phyloP scores from a whole-genome alignment of 2,113 vertebrate genomes.

The Pipa parva region DNA sequence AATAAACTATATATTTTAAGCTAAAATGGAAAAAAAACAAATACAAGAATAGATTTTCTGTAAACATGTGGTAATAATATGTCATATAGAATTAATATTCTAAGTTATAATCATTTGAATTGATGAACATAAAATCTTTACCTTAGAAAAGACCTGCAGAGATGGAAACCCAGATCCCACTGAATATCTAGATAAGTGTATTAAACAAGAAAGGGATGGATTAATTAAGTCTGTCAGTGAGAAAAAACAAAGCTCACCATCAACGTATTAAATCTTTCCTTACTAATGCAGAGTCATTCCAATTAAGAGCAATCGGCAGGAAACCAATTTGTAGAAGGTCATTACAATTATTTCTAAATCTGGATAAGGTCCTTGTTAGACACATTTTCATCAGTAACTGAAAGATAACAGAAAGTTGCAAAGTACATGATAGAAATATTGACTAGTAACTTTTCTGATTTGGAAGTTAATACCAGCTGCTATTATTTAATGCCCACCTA shows the following conservation, averaged over 20 bases:
- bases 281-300: slow-evolving; percentile 39
- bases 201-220: slow-evolving; percentile 49
- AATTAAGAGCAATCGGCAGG: slow-evolving; percentile 34
- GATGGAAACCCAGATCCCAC: slow-evolving; percentile 42
- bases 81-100: too few species aligned
- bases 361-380: slow-evolving; percentile 33
- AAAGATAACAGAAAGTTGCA: background rate
- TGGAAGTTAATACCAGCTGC: background rate
- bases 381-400: background rate
- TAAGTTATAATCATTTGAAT: background rate
- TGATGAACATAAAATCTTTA: slow-evolving; percentile 27
- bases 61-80: too few species aligned
- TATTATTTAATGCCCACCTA: background rate
- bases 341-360: slow-evolving; percentile 31
- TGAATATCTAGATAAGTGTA: slow-evolving; percentile 45
- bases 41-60: too few species aligned
- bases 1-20: too few species aligned
- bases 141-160: slow-evolving; percentile 37
- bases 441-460: background rate
- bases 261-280: slow-evolving; percentile 40
- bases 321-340: slow-evolving; percentile 33
- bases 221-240: slow-evolving; percentile 47
- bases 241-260: slow-evolving; percentile 23
- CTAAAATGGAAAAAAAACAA: too few species aligned
- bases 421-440: background rate